These are phyloP conservation scores for Strigamia maritima DNA, from an alignment of 2,888 invertebrate species.

Conservation along the genomic window DNA sequence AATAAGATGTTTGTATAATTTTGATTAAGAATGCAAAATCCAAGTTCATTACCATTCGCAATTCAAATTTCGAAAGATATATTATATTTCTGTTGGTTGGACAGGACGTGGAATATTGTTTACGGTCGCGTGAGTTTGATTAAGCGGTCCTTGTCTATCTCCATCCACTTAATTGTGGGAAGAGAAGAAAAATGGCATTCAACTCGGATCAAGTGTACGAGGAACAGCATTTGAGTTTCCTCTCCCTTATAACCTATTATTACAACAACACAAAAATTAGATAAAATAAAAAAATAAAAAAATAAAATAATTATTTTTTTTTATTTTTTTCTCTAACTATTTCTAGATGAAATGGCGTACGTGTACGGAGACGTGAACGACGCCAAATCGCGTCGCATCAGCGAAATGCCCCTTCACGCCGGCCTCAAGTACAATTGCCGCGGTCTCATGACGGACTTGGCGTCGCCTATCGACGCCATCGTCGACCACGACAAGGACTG, in stretches of 20 bases:
- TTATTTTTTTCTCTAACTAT: no score
- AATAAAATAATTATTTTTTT: no score
- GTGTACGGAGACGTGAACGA: constrained; percentile 43
- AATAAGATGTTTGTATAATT: no score
- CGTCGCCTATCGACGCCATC: constrained; percentile 42
- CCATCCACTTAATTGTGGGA: not conserved
- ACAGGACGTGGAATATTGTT: not conserved
- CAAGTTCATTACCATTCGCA: no score
- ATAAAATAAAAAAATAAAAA: no score
- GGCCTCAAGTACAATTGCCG: constrained; percentile 43
- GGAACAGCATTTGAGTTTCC: not conserved
- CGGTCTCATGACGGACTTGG: constrained; percentile 43
- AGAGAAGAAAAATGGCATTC: not conserved
- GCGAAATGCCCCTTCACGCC: constrained; percentile 40
- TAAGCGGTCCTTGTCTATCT: not conserved
- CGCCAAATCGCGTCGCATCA: constrained; percentile 41
- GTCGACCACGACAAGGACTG: constrained; percentile 44
- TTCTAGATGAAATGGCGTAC: constrained; percentile 42
- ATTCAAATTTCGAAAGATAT: no score
- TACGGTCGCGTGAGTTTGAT: not conserved
- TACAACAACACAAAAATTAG: no score
- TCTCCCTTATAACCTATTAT: not conserved
- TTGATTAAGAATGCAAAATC: no score
- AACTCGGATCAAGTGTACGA: not conserved
- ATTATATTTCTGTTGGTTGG: no score